Evolutionary conservation across 2,797 vertebrate species (phyloP).

Genomic region (Platyrinchus mystaceus): DNA sequence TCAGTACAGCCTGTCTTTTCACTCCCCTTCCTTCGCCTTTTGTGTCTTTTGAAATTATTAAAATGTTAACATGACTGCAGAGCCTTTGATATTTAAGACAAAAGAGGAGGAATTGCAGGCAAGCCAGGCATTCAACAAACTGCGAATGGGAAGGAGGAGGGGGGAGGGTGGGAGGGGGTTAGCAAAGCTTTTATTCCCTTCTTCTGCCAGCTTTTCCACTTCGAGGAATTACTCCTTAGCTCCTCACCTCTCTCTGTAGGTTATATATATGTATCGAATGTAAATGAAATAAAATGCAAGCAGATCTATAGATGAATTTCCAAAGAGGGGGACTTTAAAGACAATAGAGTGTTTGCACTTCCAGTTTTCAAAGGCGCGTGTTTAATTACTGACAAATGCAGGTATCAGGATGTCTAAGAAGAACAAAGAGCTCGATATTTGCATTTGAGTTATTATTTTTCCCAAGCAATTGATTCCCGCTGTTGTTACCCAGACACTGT

Average conservation of each 20-base stretch:
- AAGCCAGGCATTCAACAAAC: constrained; percentile 80
- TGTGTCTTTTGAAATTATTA: constrained; percentile 92
- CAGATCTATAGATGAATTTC: background rate
- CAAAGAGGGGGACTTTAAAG: constrained; percentile 21
- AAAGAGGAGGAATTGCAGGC: constrained; percentile 86
- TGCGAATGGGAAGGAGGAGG: constrained; percentile 77
- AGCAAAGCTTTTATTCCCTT: constrained; percentile 84
- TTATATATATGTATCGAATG: background rate
- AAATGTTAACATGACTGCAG: constrained; percentile 93
- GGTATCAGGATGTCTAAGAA: constrained; percentile 54
- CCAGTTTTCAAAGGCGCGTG: constrained; percentile 60
- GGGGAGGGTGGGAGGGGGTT: constrained; percentile 55
- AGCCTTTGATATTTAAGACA: constrained; percentile 99
- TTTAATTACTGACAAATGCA: constrained; percentile 74
- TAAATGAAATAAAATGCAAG: background rate
- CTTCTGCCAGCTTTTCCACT: constrained; percentile 80
- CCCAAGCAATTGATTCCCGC: constrained; percentile 54
- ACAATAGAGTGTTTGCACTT: constrained; percentile 68
- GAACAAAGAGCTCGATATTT: constrained; percentile 71
- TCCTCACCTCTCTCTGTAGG: constrained; percentile 37
- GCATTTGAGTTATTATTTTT: constrained; percentile 74
- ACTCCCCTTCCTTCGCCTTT: constrained; percentile 83
- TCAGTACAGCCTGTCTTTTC: constrained; percentile 82
- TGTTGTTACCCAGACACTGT: constrained; percentile 25
- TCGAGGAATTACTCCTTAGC: constrained; percentile 62